Percentiles rank a stretch among this genome's conserved stretches.
phyloP scores from a whole-genome alignment of 2,797 vertebrate species.

The Otus scops region DNA sequence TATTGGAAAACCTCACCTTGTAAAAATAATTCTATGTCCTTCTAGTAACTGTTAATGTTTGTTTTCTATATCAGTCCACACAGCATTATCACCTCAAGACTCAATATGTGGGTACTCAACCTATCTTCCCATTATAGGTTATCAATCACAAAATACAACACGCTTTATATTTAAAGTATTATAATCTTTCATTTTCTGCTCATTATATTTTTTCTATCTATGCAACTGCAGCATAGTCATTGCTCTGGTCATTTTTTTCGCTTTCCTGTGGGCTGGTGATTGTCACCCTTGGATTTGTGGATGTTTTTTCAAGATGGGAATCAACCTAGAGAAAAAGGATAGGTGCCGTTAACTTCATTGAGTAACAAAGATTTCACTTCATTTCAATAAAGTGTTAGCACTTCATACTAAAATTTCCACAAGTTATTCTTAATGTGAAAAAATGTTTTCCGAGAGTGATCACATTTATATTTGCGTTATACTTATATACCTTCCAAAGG shows the following conservation, averaged over 20 bases:
- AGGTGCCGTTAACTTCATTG: background rate
- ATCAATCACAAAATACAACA: background rate
- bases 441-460: background rate
- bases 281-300: slow-evolving; percentile 75
- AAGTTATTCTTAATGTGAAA: background rate
- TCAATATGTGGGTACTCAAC: background rate
- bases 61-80: background rate
- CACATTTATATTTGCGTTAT: background rate
- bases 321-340: slow-evolving; percentile 61
- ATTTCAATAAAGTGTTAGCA: background rate
- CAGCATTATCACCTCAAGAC: background rate
- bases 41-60: slow-evolving; percentile 5
- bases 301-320: slow-evolving; percentile 45
- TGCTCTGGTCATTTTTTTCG: slow-evolving; percentile 67
- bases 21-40: background rate
- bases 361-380: background rate
- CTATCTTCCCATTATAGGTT: background rate
- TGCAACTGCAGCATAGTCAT: slow-evolving; percentile 63
- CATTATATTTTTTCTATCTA: slow-evolving; percentile 34
- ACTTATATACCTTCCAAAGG: background rate
- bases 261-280: slow-evolving; percentile 75
- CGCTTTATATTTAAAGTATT: slow-evolving; percentile 27
- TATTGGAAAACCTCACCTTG: background rate
- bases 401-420: background rate
- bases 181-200: slow-evolving; percentile 15